Base-by-base conservation (phyloP, 2,113 vertebrate genomes). In the Phycodurus eques region DNA sequence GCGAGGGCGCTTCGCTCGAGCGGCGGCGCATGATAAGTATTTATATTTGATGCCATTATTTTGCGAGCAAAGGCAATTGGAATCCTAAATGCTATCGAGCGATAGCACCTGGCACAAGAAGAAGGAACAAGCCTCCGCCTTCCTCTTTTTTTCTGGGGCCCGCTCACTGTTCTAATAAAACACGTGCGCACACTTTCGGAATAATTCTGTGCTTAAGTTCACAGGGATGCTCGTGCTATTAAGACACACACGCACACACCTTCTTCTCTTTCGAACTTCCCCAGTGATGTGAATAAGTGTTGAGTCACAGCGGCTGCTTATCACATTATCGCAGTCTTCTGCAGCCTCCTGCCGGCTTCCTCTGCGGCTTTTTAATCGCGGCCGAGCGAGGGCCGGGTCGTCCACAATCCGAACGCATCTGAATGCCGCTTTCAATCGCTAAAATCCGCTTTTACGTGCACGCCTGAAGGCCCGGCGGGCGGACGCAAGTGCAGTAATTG, bases 111-210 rank as follows among this genome's bases (percentile, higher is more conserved):
- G 78, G 39, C 70, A 15, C 72, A 33, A 83, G 78, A 84, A 88
- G 72, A 80, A 57, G 78, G 83, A 85, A 83, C 81, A 65, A 78
- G 39, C 65, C 64, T 77, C 68, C 54, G 47, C 2, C 67, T 86
- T 89, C 88, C 80, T 80, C 81, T 87, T 87, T 85, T 79, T 65
- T 67, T 76, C 70, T 7, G 11, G 5, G 11, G 19, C 75, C 71
- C 61, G 53, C 73, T 78, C 68, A 75, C 60, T 84, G 82, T 80
- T 86, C 66, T 65, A 27, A 59, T 56, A 68, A 57, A 67, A 70
- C 66, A 72, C 72, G 53, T 14, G 39, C 43, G 31, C 47, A 72
- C 31, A 12, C 17, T 35, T 67, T 70, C 57, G 53, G 60, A 70
- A 67, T 70, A 15, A 62, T 53, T 74, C 39, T 74, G 63, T 14